Conservation (phyloP, 2,113 vertebrate genomes). For the Mixornis gularis region DNA sequence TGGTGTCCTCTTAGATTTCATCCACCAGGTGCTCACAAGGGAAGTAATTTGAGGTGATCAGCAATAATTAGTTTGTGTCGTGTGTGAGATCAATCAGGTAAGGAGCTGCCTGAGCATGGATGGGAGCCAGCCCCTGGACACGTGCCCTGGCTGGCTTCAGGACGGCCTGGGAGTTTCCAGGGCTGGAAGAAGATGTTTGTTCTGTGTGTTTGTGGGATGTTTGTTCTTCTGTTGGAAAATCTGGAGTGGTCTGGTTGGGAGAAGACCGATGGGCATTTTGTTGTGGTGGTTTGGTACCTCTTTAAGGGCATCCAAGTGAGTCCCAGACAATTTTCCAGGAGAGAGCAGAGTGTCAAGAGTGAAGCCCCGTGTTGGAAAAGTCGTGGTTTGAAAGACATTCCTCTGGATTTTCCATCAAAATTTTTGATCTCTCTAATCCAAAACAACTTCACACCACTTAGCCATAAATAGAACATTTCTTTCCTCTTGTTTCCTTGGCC, state of each 20-base stretch:
- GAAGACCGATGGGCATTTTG: accelerated
- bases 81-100: constrained; percentile 25
- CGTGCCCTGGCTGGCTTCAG: neutral
- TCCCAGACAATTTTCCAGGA: neutral
- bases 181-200: neutral
- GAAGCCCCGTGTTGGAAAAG: accelerated
- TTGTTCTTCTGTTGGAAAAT: neutral
- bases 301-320: neutral
- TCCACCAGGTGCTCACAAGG: neutral
- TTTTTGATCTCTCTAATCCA: neutral
- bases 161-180: neutral
- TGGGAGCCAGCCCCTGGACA: constrained; percentile 19
- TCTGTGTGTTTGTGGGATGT: neutral
- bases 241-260: neutral
- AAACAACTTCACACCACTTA: neutral
- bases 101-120: constrained; percentile 46
- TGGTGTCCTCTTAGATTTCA: neutral
- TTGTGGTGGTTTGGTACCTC: neutral
- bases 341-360: neutral
- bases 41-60: constrained; percentile 42
- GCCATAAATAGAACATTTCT: neutral
- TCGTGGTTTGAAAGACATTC: accelerated
- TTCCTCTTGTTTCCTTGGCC: neutral
- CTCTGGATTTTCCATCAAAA: neutral
- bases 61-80: constrained; percentile 31